These are phyloP conservation scores for Idaea straminata DNA, from an alignment of 2,888 invertebrate genomes.

Conservation along the genomic window DNA sequence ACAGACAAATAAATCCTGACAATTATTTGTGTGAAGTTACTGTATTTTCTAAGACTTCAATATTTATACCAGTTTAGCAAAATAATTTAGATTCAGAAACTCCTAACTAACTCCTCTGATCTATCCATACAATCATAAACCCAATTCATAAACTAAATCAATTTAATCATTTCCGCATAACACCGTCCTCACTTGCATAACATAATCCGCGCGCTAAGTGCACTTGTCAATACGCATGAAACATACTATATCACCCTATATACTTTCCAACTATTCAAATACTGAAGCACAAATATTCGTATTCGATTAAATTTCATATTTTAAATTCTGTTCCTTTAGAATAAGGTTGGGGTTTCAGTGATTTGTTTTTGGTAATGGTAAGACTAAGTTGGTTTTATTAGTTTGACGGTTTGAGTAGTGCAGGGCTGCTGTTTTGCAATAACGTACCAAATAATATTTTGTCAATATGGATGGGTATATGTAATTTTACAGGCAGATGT, in stretches of 20 bases:
- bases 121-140: slow-evolving; percentile 6
- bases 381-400: slow-evolving; percentile 38
- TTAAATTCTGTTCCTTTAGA: slow-evolving; percentile 8
- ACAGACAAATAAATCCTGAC: too few relatives aligned
- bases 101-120: background rate
- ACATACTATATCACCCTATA: slow-evolving; percentile 41
- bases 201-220: slow-evolving; percentile 66
- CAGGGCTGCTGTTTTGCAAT: slow-evolving; percentile 67
- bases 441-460: slow-evolving; percentile 61
- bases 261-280: slow-evolving; percentile 61
- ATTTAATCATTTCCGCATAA: slow-evolving; percentile 33
- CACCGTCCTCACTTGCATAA: slow-evolving; percentile 39
- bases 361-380: slow-evolving; percentile 11
- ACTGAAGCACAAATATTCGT: slow-evolving; percentile 18
- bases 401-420: slow-evolving; percentile 45
- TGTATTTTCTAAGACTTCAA: too few relatives aligned
- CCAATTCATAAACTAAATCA: slow-evolving; percentile 5
- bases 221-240: slow-evolving; percentile 67
- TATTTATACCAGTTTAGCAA: background rate
- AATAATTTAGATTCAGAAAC: background rate
- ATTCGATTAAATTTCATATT: slow-evolving; percentile 4
- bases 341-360: slow-evolving; percentile 25
- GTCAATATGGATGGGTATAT: slow-evolving; percentile 48
- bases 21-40: too few relatives aligned
- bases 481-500: slow-evolving; percentile 35